phyloP scores from a whole-genome alignment of 1,140 invertebrate genomes.

The Macrostomum lignano region DNA sequence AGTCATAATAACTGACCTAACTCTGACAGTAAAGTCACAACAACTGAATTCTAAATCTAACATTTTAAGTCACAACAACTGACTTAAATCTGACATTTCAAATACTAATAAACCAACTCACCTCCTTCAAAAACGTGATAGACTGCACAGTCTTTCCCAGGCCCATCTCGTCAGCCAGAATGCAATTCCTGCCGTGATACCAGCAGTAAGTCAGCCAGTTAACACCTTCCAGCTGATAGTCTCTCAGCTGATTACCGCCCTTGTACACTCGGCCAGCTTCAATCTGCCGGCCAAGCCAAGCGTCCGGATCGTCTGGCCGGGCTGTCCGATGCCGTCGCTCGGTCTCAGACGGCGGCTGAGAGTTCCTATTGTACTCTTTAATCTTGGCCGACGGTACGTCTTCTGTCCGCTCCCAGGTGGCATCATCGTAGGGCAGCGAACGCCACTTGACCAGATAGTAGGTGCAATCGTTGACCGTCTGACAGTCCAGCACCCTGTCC shows the following conservation, averaged over 20 bases:
- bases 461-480: constrained; percentile 20
- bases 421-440: constrained; percentile 80
- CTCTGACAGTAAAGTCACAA: too few relatives aligned
- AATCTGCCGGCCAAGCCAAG: too few relatives aligned
- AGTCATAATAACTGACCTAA: too few relatives aligned
- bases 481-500: constrained; percentile 69
- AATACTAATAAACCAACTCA: too few relatives aligned
- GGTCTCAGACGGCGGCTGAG: too few relatives aligned
- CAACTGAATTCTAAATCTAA: too few relatives aligned
- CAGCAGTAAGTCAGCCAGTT: constrained; percentile 96
- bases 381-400: constrained; percentile 73
- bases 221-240: constrained; percentile 88
- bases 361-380: constrained; percentile 6
- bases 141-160: constrained; percentile 29
- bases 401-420: constrained; percentile 90
- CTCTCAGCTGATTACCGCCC: constrained; percentile 53
- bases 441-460: constrained; percentile 96
- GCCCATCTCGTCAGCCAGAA: constrained; percentile 98
- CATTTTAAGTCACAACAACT: too few relatives aligned
- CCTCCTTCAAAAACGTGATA: constrained; percentile 25
- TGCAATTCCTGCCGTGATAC: constrained; percentile 90
- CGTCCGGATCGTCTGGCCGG: too few relatives aligned
- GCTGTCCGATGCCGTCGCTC: too few relatives aligned
- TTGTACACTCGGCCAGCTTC: constrained; percentile 46
- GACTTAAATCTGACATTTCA: too few relatives aligned